Evolutionary conservation across 2,888 invertebrate genomes (phyloP).

Genomic region (Tinea trinotella): DNA sequence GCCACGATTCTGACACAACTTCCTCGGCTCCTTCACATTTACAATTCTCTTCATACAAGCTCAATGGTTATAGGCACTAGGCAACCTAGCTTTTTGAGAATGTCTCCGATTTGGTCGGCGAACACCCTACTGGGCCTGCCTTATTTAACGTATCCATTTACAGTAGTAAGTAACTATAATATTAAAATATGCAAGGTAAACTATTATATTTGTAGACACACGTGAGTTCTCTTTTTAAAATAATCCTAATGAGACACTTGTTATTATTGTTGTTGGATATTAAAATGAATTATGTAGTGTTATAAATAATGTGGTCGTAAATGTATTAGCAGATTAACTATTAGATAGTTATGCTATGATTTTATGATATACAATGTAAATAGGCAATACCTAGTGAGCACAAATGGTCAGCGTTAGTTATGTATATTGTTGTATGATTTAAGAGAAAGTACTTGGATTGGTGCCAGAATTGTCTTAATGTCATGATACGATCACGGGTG

Average conservation of each 20-base stretch:
- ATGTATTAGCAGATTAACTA: not conserved
- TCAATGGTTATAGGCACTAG: no score
- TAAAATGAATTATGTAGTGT: not conserved
- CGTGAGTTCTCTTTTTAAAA: no score
- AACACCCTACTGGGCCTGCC: no score
- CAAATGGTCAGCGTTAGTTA: slow-evolving; percentile 25
- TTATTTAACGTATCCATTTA: no score
- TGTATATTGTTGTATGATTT: slow-evolving; percentile 42
- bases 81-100: no score
- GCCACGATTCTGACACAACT: no score
- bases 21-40: no score
- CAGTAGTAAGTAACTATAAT: no score
- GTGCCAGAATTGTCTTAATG: slow-evolving; percentile 46
- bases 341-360: not conserved
- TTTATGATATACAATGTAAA: slow-evolving; percentile 3
- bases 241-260: not conserved
- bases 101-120: no score
- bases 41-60: no score
- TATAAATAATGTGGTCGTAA: not conserved
- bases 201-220: no score
- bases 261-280: not conserved
- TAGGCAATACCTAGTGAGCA: not conserved
- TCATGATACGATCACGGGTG: slow-evolving; percentile 43
- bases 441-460: slow-evolving; percentile 56
- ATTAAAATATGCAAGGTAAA: no score